A percentile compares a stretch with the other conserved stretches of the same genome.
Conservation (phyloP, 2,113 vertebrate genomes). For the Daubentonia madagascariensis region DNA sequence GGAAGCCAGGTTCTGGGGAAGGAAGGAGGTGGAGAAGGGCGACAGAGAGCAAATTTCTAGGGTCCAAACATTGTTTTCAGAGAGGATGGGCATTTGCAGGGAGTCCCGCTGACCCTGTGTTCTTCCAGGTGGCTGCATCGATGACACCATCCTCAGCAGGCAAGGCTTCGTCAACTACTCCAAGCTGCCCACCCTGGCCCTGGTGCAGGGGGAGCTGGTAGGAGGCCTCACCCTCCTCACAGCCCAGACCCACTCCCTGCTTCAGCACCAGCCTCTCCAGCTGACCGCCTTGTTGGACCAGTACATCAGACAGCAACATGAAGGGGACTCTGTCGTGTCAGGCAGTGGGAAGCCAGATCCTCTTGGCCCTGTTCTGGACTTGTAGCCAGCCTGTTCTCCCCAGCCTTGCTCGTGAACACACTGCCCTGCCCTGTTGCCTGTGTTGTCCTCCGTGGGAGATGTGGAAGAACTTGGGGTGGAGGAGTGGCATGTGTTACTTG, state of each 20-base stretch:
- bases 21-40: not conserved
- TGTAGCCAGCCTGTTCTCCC: not conserved
- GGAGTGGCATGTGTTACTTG: not conserved
- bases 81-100: not conserved
- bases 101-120: not conserved
- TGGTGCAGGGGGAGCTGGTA: constrained; percentile 85
- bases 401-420: not conserved
- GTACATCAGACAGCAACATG: constrained; percentile 84
- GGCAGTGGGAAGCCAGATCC: not conserved
- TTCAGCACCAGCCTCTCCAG: constrained; percentile 84
- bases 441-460: not conserved
- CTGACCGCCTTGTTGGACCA: constrained; percentile 88
- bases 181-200: constrained; percentile 86
- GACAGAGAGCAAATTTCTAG: not conserved
- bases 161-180: constrained; percentile 88
- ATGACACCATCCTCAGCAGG: constrained; percentile 89
- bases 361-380: not conserved
- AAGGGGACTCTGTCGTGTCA: fast-evolving
- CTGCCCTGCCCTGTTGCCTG: not conserved
- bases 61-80: not conserved
- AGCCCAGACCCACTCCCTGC: constrained; percentile 84
- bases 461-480: not conserved
- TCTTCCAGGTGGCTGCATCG: constrained; percentile 89
- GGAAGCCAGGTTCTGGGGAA: not conserved
- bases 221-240: constrained; percentile 84